phyloP scores from a whole-genome alignment of 2,113 vertebrate species.

The Podarcis raffonei region DNA sequence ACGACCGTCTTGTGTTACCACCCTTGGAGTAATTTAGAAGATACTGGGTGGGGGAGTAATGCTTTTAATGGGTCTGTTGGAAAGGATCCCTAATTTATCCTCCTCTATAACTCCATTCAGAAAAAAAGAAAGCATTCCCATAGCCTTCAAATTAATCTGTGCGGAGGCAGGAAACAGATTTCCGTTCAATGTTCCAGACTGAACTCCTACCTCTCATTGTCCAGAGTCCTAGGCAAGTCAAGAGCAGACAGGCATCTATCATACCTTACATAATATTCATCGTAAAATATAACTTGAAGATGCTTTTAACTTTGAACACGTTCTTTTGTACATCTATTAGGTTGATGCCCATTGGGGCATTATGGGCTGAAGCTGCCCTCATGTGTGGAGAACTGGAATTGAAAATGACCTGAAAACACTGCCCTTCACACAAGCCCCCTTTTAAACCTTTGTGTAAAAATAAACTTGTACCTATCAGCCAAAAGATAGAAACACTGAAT shows the following conservation, averaged over 20 bases:
- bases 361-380: background rate
- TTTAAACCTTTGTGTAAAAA: background rate
- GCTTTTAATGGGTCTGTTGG: background rate
- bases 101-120: background rate
- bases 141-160: slow-evolving; percentile 4
- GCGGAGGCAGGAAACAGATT: background rate
- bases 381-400: background rate
- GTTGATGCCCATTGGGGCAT: no score
- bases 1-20: slow-evolving; percentile 41
- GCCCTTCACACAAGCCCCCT: no score
- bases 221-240: background rate
- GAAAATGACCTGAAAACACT: background rate
- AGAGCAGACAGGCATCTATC: background rate
- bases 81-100: rapidly evolving
- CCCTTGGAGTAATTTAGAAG: slow-evolving; percentile 11
- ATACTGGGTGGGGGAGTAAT: background rate
- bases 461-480: background rate
- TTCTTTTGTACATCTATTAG: background rate
- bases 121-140: background rate
- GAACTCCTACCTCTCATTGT: background rate
- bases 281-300: background rate
- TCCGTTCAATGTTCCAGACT: background rate
- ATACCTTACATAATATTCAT: background rate
- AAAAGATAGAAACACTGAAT: background rate
- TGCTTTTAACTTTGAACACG: background rate